Evolutionary conservation across 2,797 vertebrate species (phyloP), one percentile per base, ranked within the genome.

Genomic region (Euthynnus affinis): DNA sequence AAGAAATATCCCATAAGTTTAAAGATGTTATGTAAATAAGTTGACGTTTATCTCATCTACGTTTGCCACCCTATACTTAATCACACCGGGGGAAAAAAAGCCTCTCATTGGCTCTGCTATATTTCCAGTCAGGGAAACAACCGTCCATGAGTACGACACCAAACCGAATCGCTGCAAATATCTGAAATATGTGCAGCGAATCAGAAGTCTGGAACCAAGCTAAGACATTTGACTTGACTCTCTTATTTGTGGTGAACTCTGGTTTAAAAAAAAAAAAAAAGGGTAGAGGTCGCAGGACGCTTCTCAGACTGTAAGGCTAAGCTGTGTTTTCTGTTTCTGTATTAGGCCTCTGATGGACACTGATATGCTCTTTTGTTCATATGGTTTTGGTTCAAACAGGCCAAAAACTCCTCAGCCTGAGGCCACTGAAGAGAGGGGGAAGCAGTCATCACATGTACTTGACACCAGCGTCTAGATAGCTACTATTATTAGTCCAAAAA

Each of bases 401-500:
- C 25, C 46, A n/a, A n/a, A n/a, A n/a, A n/a, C n/a, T n/a, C n/a
- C 48, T 70, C 58, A 13, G 29, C 48, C 2, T 32, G 66, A 57
- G 14, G 68, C 44, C 68, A 7, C 37, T 13, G 23, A 18, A 23
- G 32, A 51, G 71, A 72, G 66, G 66, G 59, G 82, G 84, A 85
- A 87, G 86, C 71, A 59, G 77, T 65, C 85, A 58, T 88, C 88
- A 88, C 87, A 76, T 87, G 88, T 13, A 70, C 68, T 75, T 82
- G 80, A 89, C 88, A 88, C 72, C 52, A 69, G 63, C 9, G 83
- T 85, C 85, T 61, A 86, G 80, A 83, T 76, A 80, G 69, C 61
- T 46, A 80, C 87, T 91, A 90, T 91, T 87, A 83, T 90, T 88
- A 85, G 87, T 59, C 46, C 71, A 65, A 51, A 20, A 42, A 42